Evolutionary conservation across 2,797 vertebrate species (phyloP), one percentile per base, ranked within the genome.

Genomic region (Eulemur albifrons): DNA sequence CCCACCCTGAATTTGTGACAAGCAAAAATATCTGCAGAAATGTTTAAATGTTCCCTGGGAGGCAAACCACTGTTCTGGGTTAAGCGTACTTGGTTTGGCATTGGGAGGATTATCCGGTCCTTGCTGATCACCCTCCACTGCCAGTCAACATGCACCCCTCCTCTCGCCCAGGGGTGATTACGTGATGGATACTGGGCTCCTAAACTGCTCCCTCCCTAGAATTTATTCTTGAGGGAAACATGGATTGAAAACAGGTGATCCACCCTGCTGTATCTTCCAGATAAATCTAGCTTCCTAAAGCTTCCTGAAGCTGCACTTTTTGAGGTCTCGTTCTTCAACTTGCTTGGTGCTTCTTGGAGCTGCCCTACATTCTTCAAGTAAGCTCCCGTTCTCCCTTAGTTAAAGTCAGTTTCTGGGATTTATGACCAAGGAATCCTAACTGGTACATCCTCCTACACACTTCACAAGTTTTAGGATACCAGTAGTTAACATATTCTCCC

Each of bases 341-440:
- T 84, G 50, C 54, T 85, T 76, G 40, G 48, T 77, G 65, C 38
- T 80, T 85, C 67, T 70, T 38, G 32, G 40, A 85, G 10, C 20
- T 48, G 38, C 15, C 48, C 40, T 54, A 15, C 20, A 77, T 88
- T 90, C 35, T 83, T 82, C 63, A 2, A 70, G 38, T 27, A 43
- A 84, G 32, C 57, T 73, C 43, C 30, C 38, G 25, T 75, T 35
- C 52, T 93, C 25, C 40, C 48, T 73, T 54, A 18, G 43, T 76
- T 80, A 70, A 43, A 75, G 69, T 86, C 75, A 25, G 25, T 72
- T 73, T 91, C 76, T 89, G 48, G 57, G 43, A 67, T 48, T 43
- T 85, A 5, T 45, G 72, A 80, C n/a, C 38, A n/a, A 52, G 86
- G 69, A 94, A 80, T 50, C 17, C 50, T 88, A 73, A 72, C n/a